Conservation (phyloP, 2,888 invertebrate species). For the Cyclophora punctaria region DNA sequence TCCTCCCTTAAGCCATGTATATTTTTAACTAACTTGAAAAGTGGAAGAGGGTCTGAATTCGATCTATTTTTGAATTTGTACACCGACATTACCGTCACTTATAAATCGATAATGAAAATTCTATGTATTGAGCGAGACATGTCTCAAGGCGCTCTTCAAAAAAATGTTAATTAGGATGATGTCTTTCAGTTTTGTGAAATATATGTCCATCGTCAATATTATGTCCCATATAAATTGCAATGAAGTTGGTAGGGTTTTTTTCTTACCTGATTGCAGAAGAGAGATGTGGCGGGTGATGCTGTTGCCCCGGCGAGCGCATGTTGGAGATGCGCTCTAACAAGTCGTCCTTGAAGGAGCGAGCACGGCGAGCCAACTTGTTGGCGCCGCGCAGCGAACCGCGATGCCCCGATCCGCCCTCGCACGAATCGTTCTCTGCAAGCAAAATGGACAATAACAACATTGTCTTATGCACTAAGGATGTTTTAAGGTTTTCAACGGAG, state of each 20-base stretch:
- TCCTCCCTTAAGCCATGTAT: too few species aligned
- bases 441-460: too few species aligned
- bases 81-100: neutral
- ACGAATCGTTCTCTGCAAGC: conserved; percentile 62
- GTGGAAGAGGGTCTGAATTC: too few species aligned
- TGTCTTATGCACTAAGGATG: too few species aligned
- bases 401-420: conserved; percentile 79
- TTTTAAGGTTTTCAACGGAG: too few species aligned
- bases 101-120: neutral
- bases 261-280: conserved; percentile 58
- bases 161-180: too few species aligned
- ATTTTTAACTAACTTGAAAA: too few species aligned
- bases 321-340: conserved; percentile 91
- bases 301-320: conserved; percentile 87
- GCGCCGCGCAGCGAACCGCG: conserved; percentile 87
- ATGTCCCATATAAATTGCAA: neutral
- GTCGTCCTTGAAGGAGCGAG: conserved; percentile 94
- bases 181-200: too few species aligned
- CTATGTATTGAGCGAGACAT: neutral
- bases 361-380: conserved; percentile 87
- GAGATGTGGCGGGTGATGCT: conserved; percentile 68
- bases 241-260: conserved; percentile 1
- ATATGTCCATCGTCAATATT: too few species aligned
- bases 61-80: too few species aligned
- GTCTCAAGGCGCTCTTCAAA: too few species aligned